Evolutionary conservation across 2,113 vertebrate species (phyloP).

Genomic region (Bubo scandiacus): DNA sequence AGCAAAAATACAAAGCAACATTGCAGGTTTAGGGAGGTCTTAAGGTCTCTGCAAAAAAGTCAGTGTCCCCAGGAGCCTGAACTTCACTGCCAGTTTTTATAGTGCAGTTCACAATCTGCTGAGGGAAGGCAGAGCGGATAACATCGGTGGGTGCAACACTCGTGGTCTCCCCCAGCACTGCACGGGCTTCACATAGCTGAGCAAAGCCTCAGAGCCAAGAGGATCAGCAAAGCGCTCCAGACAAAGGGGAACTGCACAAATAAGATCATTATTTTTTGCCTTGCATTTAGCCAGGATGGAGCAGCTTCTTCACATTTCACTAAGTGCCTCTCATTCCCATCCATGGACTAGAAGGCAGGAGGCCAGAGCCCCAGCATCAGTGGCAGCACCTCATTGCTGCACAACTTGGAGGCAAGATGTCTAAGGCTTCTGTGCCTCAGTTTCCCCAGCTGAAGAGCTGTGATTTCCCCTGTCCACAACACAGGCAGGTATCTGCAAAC

Average conservation of each 20-base stretch:
- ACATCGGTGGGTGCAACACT: background rate
- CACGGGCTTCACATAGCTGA: rapidly evolving
- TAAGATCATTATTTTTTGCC: background rate
- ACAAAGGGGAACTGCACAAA: background rate
- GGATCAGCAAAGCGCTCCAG: background rate
- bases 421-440: background rate
- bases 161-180: background rate
- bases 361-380: background rate
- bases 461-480: background rate
- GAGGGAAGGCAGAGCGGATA: background rate
- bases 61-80: background rate
- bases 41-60: background rate
- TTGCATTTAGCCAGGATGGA: background rate
- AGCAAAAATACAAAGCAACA: background rate
- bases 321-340: background rate
- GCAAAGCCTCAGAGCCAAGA: background rate
- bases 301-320: background rate
- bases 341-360: background rate
- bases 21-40: background rate
- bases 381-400: background rate
- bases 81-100: background rate
- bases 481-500: background rate
- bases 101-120: background rate
- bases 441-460: background rate
- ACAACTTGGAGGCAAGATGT: rapidly evolving